Base-by-base conservation (phyloP, 2,888 invertebrate species). In the Clostera curtula region DNA sequence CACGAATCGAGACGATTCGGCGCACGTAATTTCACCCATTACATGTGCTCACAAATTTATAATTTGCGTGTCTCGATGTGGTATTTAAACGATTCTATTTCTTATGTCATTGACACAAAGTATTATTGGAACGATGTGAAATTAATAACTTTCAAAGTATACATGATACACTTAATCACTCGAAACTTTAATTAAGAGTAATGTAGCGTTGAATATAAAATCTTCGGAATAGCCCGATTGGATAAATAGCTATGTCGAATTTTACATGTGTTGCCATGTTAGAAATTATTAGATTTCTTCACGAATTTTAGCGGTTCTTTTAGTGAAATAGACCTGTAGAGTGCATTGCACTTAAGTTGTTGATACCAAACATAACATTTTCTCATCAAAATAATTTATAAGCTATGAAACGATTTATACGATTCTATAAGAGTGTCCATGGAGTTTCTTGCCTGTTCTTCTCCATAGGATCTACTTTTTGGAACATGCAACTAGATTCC, bases 21-120 rank as follows among this genome's bases (percentile, higher is more conserved):
- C 54, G 53, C 63, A 68, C 63, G 56, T 76, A 68, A 73, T 76
- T 69, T 68, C 63, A 66, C 57, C 68, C 60, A 74, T 73, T 72
- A 72, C 56, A 43, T 56, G 49, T 59, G 52, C 53, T 66, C 55
- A 62, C 58, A 67, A 70, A 64, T 67, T 63, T 61, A 53, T 67
- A 59, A 68, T 69, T 59, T 67, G 64, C 70, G 65, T 67, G 53
- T 56, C 56, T 37, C 47, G 49, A 55, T 40, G 44, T 49, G 34
- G 31, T 43, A 36, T 49, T 35, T 43, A 43, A 35, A 43, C 55
- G 42, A 70, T 57, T 58, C 35, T 58, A 36, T 44, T 49, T 54
- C 60, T 60, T 69, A 50, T 56, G 36, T 40, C 55, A 46, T 33
- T 44, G 35, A 45, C 31, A 43, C 37, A 55, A 47, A 50, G 48